Evolutionary conservation across 92 coral and sea anemone genomes (phyloP), one percentile per base, ranked within the genome.

Genomic region (Epizoanthus scotinus): DNA sequence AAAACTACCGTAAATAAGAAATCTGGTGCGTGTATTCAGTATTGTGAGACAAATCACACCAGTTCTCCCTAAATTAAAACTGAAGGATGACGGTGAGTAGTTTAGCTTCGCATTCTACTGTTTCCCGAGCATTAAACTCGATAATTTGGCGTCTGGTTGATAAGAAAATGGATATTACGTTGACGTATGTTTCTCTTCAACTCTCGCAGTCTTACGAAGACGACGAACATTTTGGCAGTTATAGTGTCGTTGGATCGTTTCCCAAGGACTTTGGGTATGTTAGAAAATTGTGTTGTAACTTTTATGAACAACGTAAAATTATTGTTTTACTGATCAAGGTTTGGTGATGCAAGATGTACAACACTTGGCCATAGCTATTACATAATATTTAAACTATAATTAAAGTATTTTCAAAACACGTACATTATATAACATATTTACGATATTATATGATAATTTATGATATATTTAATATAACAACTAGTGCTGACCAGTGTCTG

Each of bases 191-290:
- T 42, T 2, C 62, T 21, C 72, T 61, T 29, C n/a, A n/a, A n/a
- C n/a, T n/a, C 71, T 50, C 3, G 24, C 70, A 95, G 99, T 95
- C 99, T 2, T 93, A 29, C 58, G 99, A 95, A 54, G 99, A 95
- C 50, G 98, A 93, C 70, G 99, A 91, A 17, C 86, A 95, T 78
- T 95, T 93, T 62, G 98, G 99, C 27, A 95, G 99, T 78, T 93
- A 95, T 84, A 93, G 98, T 36, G 94, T 93, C 2, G 99, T 95
- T 1, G 99, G 99, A 9, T 95, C 99, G 1, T 95, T 95, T 71
- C 99, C 99, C 10, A 95, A 93, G 85, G 99, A 95, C 80, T 95
- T 95, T 64, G 92, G 95, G 98, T 95, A 70, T 80, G 98, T 84
- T 40, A 82, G 31, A 42, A 66, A 12, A 22, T 17, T 24, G 14